Percentiles rank a stretch among this genome's conserved stretches.
Evolutionary conservation across 2,797 vertebrate species (phyloP).

Genomic region (Choloepus didactylus): DNA sequence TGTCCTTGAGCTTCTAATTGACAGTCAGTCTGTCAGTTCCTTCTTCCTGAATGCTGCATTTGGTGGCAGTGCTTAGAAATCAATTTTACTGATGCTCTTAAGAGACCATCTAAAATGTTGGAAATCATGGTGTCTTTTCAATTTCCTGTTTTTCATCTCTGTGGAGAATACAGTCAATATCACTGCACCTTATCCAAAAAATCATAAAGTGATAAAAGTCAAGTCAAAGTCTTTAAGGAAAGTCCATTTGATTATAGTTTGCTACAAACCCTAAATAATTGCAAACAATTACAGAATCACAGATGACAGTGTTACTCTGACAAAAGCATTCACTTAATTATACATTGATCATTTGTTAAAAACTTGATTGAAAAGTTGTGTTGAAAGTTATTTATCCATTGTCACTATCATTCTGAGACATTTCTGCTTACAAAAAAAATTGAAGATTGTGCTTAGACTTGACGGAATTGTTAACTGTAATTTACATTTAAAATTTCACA

Average conservation of each 20-base stretch:
- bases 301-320: background rate
- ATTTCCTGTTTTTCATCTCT: background rate
- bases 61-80: background rate
- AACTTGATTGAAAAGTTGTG: background rate
- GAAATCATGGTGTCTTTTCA: background rate
- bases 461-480: background rate
- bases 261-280: background rate
- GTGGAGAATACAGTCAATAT: background rate
- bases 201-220: background rate
- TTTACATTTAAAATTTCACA: background rate
- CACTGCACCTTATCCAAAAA: background rate
- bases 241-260: background rate
- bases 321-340: background rate
- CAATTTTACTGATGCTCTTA: background rate
- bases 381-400: background rate
- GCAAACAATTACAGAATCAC: background rate
- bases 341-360: background rate
- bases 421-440: background rate
- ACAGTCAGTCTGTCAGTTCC: constrained; percentile 17
- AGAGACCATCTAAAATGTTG: background rate
- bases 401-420: background rate
- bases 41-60: background rate
- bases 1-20: constrained; percentile 24
- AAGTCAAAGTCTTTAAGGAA: background rate
- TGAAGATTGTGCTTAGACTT: background rate